These are phyloP conservation scores for Lasioglossum pauxillum DNA, from an alignment of 2,888 invertebrate genomes.

Conservation along the genomic window DNA sequence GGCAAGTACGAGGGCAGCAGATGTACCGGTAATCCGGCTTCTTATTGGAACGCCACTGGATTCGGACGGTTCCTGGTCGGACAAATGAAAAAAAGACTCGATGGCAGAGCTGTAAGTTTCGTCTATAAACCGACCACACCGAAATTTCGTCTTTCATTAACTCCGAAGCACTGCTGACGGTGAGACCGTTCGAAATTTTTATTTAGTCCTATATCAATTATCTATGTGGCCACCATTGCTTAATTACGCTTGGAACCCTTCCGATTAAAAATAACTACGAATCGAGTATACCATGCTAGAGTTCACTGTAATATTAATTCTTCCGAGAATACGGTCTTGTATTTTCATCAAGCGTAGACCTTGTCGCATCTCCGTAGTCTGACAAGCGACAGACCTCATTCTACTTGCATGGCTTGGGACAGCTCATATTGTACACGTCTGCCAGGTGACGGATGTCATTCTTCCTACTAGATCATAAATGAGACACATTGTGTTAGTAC, in stretches of 20 bases:
- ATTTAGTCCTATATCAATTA: neutral
- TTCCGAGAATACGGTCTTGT: neutral
- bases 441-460: neutral
- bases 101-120: neutral
- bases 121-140: neutral
- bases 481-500: neutral
- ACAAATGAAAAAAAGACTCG: slow-evolving; percentile 1
- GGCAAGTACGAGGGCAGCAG: slow-evolving; percentile 4
- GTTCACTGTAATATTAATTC: neutral
- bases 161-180: neutral
- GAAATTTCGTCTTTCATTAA: neutral
- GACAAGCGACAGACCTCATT: neutral
- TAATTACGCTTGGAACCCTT: neutral
- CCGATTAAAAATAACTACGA: neutral
- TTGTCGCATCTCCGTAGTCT: neutral
- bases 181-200: neutral
- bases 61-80: neutral
- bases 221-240: neutral
- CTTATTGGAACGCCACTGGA: neutral
- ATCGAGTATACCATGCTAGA: neutral
- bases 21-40: neutral
- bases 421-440: neutral
- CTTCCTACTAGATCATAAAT: neutral
- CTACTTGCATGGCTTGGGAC: neutral
- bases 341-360: neutral